Evolutionary conservation across 1,140 invertebrate species (phyloP).

Genomic region (Formica selysi): DNA sequence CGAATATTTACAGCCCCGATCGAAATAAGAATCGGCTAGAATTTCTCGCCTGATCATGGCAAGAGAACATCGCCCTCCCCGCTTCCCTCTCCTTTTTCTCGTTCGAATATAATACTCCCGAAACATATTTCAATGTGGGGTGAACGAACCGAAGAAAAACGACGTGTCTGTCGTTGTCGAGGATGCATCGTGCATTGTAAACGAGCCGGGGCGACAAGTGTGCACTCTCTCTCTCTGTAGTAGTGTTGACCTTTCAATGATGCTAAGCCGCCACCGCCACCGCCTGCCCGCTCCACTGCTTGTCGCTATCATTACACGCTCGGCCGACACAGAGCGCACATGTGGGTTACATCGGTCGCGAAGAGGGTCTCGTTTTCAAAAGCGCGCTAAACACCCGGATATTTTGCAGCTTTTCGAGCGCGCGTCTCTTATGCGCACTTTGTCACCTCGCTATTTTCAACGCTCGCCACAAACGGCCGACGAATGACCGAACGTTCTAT

Average conservation of each 20-base stretch:
- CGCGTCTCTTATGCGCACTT: conserved; percentile 12
- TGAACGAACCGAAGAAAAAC: conserved; percentile 81
- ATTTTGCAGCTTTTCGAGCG: conserved; percentile 28
- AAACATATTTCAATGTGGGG: conserved; percentile 80
- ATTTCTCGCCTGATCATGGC: not conserved
- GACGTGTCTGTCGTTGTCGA: conserved; percentile 74
- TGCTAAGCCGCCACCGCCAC: conserved; percentile 71
- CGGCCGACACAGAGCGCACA: conserved; percentile 21
- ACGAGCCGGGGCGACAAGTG: conserved; percentile 81
- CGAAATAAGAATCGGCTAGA: not conserved
- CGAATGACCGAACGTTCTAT: not conserved
- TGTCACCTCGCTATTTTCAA: conserved; percentile 48
- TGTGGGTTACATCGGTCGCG: conserved; percentile 46
- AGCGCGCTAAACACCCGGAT: conserved; percentile 63
- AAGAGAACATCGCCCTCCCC: not conserved
- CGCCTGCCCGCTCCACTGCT: conserved; percentile 16
- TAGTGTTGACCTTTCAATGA: conserved; percentile 80
- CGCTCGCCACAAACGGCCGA: conserved; percentile 45
- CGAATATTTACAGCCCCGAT: not conserved
- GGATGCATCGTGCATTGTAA: conserved; percentile 83
- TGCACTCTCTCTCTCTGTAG: conserved; percentile 74
- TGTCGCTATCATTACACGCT: conserved; percentile 60
- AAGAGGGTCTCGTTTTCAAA: conserved; percentile 60
- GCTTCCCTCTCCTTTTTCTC: not conserved
- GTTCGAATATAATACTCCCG: conserved; percentile 64